These are phyloP conservation scores for Burhinus oedicnemus DNA, from an alignment of 2,113 vertebrate genomes.

Conservation along the genomic window DNA sequence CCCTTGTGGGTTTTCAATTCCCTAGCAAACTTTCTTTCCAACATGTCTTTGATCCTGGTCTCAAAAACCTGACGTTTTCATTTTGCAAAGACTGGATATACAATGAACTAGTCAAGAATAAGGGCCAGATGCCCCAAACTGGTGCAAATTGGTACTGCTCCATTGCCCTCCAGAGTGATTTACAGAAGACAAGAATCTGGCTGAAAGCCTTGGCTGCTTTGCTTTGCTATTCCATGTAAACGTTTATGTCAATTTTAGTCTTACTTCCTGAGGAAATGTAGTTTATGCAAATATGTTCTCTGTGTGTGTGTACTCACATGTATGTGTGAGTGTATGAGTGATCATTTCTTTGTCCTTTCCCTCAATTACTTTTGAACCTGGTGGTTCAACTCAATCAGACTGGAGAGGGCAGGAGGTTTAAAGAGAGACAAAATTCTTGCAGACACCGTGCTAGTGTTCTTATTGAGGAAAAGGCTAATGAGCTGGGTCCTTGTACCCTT, in stretches of 20 bases:
- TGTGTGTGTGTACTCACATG: fast-evolving
- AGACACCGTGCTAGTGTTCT: background rate
- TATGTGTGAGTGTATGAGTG: fast-evolving
- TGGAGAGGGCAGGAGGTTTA: background rate
- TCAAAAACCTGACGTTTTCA: constrained; percentile 41
- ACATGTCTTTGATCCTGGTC: constrained; percentile 38
- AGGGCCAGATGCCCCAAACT: background rate
- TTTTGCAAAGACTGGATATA: constrained; percentile 14
- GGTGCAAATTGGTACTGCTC: background rate
- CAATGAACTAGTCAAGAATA: constrained; percentile 27
- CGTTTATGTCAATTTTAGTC: background rate
- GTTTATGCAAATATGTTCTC: background rate
- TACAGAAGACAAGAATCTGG: background rate
- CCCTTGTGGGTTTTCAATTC: constrained; percentile 63
- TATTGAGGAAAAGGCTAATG: background rate
- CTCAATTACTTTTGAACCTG: background rate
- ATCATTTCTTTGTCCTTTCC: background rate
- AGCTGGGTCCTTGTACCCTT: background rate
- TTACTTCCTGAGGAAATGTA: background rate
- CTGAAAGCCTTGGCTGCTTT: background rate
- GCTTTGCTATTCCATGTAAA: background rate
- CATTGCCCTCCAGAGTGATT: background rate
- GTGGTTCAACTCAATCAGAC: background rate
- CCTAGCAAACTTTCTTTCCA: constrained; percentile 54
- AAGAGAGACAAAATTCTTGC: background rate